Base-by-base conservation (phyloP, 2,113 vertebrate species). In the Erythrocercus mccallii region DNA sequence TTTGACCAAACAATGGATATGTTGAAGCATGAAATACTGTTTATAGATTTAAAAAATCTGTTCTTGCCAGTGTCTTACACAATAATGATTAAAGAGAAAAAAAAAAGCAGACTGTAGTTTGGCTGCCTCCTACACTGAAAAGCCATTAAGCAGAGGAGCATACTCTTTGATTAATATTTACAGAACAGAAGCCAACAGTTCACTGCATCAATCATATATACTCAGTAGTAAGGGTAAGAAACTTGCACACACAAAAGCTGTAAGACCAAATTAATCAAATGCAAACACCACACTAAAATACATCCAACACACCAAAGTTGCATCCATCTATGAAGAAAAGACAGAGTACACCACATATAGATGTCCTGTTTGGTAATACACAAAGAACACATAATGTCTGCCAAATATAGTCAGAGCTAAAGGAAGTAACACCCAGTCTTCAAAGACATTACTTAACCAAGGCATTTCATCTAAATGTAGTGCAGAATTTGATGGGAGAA, bases 361-460 rank as follows among this genome's bases (percentile, higher is more conserved):
- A 94, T 90, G 65, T 54, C 94, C 72, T 83, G 37, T 66, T 93
- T 60, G 62, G 68, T 85, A 94, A 86, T 42, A 69, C 31, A 84
- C 27, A 87, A 85, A 81, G 91, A 89, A 90, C 64, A 74, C 47
- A 84, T 24, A 86, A 79, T 58, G 79, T 47, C 85, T 96, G 92
- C 68, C 94, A 96, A 86, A 48, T 81, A 92, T 65, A 95, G 86
- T 96, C 72, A 92, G 42, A 94, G 51, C 33, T 92, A 94, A 91
- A 95, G 85, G 84, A 96, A 95, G 82, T 86, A 94, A 96, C 92
- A 94, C 56, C 82, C 92, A 91, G n/a, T 81, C 93, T 96, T 96
- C 94, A 94, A 96, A 96, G 83, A 79, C 5, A 3, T 85, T 90
- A 95, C 30, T 96, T 92, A 95, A 93, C 35, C 48, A 87, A 92